Evolutionary conservation across 2,797 vertebrate genomes (phyloP).

Genomic region (Leuciscus waleckii): DNA sequence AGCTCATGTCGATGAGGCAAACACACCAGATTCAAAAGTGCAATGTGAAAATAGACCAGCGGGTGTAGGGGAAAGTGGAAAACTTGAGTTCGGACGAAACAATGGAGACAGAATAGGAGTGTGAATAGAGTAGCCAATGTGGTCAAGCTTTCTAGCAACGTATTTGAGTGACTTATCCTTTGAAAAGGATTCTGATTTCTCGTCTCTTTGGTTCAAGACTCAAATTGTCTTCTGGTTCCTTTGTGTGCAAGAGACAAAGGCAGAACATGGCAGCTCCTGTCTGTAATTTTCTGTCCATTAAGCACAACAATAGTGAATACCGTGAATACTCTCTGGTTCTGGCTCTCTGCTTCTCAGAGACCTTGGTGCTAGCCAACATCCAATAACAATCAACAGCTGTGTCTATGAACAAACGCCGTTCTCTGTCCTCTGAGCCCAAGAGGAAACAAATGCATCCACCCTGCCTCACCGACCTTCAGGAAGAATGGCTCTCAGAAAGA

Average conservation of each 20-base stretch:
- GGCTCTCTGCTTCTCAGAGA: conserved; percentile 59
- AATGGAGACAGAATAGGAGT: neutral
- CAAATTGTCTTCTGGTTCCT: conserved; percentile 55
- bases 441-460: conserved; percentile 46
- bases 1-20: too few relatives aligned
- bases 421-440: conserved; percentile 46
- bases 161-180: conserved; percentile 31
- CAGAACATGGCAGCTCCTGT: conserved; percentile 51
- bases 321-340: conserved; percentile 50
- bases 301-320: conserved; percentile 64
- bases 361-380: conserved; percentile 61
- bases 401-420: conserved; percentile 49
- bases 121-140: neutral
- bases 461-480: conserved; percentile 61
- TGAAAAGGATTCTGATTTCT: conserved; percentile 38
- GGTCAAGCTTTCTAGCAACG: neutral
- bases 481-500: conserved; percentile 58
- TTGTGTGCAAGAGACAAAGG: conserved; percentile 55
- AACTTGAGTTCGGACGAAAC: neutral
- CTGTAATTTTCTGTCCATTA: conserved; percentile 64
- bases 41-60: neutral
- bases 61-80: neutral
- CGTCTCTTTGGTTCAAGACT: conserved; percentile 38
- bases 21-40: neutral
- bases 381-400: conserved; percentile 62